These are phyloP conservation scores for Hololepta plana DNA, from an alignment of 2,888 invertebrate species.

Conservation along the genomic window DNA sequence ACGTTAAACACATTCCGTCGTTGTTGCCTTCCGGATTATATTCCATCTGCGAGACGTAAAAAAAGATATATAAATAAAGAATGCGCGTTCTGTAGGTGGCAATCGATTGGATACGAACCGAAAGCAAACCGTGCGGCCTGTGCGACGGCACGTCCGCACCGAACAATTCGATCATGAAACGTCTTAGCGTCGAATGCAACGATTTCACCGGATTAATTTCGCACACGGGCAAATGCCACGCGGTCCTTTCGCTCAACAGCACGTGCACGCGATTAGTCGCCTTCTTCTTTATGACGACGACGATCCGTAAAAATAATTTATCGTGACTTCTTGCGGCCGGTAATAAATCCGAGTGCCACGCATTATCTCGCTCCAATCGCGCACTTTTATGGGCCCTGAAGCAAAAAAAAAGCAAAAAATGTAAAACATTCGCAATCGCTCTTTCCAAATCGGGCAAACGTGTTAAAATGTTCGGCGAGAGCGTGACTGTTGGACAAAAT, in stretches of 20 bases:
- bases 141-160: slow-evolving; percentile 74
- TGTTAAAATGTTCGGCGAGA: too few species aligned
- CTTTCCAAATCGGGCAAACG: too few species aligned
- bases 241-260: slow-evolving; percentile 68
- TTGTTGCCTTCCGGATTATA: slow-evolving; percentile 35
- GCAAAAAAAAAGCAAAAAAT: slow-evolving; percentile 5
- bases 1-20: slow-evolving; percentile 68
- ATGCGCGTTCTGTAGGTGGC: not conserved
- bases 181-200: slow-evolving; percentile 68
- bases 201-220: slow-evolving; percentile 77
- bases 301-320: slow-evolving; percentile 57
- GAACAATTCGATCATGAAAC: slow-evolving; percentile 84
- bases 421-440: too few species aligned
- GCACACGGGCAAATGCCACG: slow-evolving; percentile 70
- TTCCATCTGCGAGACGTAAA: slow-evolving; percentile 24
- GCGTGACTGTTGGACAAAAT: too few species aligned
- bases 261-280: slow-evolving; percentile 67
- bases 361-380: slow-evolving; percentile 12
- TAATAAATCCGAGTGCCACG: slow-evolving; percentile 55
- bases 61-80: slow-evolving; percentile 7
- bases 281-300: slow-evolving; percentile 64
- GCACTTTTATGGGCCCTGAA: slow-evolving; percentile 11
- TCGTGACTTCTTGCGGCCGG: slow-evolving; percentile 50
- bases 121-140: slow-evolving; percentile 62
- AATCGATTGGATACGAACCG: slow-evolving; percentile 23